Percentiles rank a stretch among this genome's conserved stretches.
phyloP scores from a whole-genome alignment of 1,140 invertebrate genomes.

The Hesperophylax magnus region DNA sequence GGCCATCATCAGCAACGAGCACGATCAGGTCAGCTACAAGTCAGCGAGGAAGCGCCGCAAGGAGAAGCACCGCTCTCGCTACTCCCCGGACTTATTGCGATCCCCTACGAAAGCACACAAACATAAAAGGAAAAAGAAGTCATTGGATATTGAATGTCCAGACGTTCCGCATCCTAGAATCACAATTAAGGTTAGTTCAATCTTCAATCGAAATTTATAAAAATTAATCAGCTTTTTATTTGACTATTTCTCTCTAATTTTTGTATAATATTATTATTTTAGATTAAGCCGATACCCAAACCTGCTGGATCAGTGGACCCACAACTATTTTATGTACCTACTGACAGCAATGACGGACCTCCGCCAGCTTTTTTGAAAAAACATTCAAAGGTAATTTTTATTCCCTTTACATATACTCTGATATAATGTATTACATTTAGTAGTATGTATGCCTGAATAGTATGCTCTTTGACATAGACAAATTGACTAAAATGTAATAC shows the following conservation, averaged over 20 bases:
- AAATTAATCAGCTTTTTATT: neutral
- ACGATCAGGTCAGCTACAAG: conserved; percentile 66
- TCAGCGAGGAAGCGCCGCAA: conserved; percentile 76
- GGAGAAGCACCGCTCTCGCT: conserved; percentile 79
- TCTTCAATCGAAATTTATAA: neutral
- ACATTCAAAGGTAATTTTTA: conserved; percentile 45
- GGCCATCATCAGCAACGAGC: conserved; percentile 63
- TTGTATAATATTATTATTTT: conserved; percentile 44
- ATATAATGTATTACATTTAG: too few species aligned
- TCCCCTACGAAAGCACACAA: conserved; percentile 77
- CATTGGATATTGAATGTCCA: conserved; percentile 76
- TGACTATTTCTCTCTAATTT: too few species aligned
- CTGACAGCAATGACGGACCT: conserved; percentile 78
- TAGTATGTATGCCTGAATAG: too few species aligned
- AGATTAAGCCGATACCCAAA: conserved; percentile 87
- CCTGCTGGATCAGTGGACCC: conserved; percentile 80
- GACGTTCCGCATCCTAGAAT: conserved; percentile 79
- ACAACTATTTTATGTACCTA: conserved; percentile 81
- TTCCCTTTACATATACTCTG: too few species aligned
- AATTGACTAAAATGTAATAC: too few species aligned
- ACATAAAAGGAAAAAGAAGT: conserved; percentile 81
- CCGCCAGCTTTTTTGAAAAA: conserved; percentile 69
- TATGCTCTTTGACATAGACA: too few species aligned
- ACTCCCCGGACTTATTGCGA: conserved; percentile 76
- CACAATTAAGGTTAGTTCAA: conserved; percentile 77